phyloP scores from a whole-genome alignment of 2,797 vertebrate genomes.

The Helicolenus hilgendorfi region DNA sequence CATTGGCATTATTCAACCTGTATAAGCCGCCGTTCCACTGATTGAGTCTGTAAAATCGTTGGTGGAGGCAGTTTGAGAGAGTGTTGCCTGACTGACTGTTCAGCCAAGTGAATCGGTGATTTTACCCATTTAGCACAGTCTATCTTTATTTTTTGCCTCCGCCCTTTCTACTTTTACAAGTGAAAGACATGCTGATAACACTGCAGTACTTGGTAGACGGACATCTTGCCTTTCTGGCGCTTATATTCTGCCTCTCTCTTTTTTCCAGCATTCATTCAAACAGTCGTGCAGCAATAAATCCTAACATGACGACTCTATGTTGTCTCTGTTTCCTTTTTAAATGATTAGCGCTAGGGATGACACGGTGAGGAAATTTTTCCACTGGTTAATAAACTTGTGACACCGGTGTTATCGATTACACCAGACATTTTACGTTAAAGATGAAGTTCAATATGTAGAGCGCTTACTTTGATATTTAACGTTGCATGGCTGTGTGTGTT shows the following conservation, averaged over 20 bases:
- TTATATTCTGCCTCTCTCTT: neutral
- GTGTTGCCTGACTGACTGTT: neutral
- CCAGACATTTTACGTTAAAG: no score
- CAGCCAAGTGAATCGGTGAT: neutral
- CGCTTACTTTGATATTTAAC: no score
- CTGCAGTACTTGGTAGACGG: neutral
- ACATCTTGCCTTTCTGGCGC: neutral
- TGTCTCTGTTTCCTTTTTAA: neutral
- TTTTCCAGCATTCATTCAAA: neutral
- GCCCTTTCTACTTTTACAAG: neutral
- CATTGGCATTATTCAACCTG: neutral
- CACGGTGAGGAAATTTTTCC: neutral
- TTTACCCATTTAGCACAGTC: neutral
- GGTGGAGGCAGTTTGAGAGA: neutral
- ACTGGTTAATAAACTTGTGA: no score
- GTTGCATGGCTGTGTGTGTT: no score
- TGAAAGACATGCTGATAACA: neutral
- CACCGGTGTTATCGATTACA: no score
- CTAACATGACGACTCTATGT: neutral
- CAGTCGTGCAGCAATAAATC: neutral
- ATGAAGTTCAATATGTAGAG: no score
- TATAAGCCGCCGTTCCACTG: neutral
- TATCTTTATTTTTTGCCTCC: neutral
- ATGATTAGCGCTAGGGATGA: neutral
- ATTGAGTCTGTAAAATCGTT: conserved; percentile 2